Base-by-base conservation (phyloP, 1,140 invertebrate species). In the Zaprionus nigranus region DNA sequence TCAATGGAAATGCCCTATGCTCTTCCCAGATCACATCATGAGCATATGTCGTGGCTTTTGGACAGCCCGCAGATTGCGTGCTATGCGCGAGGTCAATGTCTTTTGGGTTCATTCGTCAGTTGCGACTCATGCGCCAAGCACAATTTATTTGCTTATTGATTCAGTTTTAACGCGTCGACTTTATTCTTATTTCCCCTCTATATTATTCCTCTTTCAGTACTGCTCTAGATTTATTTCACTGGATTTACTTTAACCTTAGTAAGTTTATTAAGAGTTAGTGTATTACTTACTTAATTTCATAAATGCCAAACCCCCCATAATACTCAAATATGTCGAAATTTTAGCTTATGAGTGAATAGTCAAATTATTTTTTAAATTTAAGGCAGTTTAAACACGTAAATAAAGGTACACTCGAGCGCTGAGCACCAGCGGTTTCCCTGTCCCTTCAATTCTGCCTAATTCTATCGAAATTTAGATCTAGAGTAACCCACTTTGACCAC, bases 21-120 rank as follows among this genome's bases (percentile, higher is more conserved):
- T 61, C 43, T 57, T 5, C 15, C 54, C 59, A 51, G 79, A 59
- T 71, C 65, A 46, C 28, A 7, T 6, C 38, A 40, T 40, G 38
- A n/a, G 15, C 38, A n/a, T 7, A 7, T 46, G 30, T 66, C 61
- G 17, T 34, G 60, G 76, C 56, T 74, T 71, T 54, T 65, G 71
- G 34, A 12, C 11, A 28, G 30, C 13, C 34, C 78, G 69, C 28
- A 81, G 61, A 68, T 79, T 88, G 68, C 71, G 59, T 72, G 63
- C 28, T 65, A 73, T 65, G 53, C 15, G 54, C 36, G 65, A 71
- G 84, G 73, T 87, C 79, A 86, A 78, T 87, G 83, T 57, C 83
- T 46, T 9, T 17, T n/a, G n/a, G n/a, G 6, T 17, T 46, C 76
- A 64, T 26, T 54, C 66, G 69, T 65, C 49, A 28, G 34, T 56